Evolutionary conservation across 2,888 invertebrate species (phyloP).

Genomic region (Lasioglossum marginatum): DNA sequence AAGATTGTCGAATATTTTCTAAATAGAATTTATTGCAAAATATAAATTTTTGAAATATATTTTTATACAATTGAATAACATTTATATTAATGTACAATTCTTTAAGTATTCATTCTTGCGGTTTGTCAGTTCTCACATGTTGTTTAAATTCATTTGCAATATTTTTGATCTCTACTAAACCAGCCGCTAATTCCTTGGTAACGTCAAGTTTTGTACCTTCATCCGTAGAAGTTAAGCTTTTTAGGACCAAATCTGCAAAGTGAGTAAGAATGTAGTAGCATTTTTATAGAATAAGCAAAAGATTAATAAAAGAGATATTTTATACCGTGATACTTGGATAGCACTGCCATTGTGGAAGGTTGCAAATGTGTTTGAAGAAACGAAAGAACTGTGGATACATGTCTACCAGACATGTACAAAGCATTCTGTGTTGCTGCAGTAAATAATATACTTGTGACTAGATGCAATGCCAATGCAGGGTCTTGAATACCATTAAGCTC

Average conservation of each 20-base stretch:
- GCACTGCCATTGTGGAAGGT: slow-evolving; percentile 87
- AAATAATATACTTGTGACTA: slow-evolving; percentile 92
- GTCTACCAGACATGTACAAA: slow-evolving; percentile 97
- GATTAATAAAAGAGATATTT: slow-evolving; percentile 42
- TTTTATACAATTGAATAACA: slow-evolving; percentile 46
- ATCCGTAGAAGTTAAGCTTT: slow-evolving; percentile 86
- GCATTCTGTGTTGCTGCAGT: slow-evolving; percentile 92
- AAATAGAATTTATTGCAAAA: slow-evolving; percentile 56
- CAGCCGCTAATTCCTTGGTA: slow-evolving; percentile 85
- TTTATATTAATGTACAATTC: slow-evolving; percentile 47
- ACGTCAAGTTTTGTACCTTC: slow-evolving; percentile 85
- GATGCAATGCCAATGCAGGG: slow-evolving; percentile 91
- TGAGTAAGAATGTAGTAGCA: neutral
- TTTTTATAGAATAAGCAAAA: neutral
- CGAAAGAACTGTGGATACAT: slow-evolving; percentile 92
- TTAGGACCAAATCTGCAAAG: slow-evolving; percentile 88
- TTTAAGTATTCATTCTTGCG: slow-evolving; percentile 66
- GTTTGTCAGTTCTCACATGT: slow-evolving; percentile 78
- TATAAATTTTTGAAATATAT: slow-evolving; percentile 35
- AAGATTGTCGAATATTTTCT: slow-evolving; percentile 12
- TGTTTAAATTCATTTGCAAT: slow-evolving; percentile 86
- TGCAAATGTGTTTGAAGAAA: slow-evolving; percentile 90
- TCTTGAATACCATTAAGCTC: slow-evolving; percentile 91
- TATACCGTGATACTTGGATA: slow-evolving; percentile 92
- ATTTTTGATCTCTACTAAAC: slow-evolving; percentile 85